phyloP scores from a whole-genome alignment of 2,797 vertebrate species.

The Enteromius fasciolatus region DNA sequence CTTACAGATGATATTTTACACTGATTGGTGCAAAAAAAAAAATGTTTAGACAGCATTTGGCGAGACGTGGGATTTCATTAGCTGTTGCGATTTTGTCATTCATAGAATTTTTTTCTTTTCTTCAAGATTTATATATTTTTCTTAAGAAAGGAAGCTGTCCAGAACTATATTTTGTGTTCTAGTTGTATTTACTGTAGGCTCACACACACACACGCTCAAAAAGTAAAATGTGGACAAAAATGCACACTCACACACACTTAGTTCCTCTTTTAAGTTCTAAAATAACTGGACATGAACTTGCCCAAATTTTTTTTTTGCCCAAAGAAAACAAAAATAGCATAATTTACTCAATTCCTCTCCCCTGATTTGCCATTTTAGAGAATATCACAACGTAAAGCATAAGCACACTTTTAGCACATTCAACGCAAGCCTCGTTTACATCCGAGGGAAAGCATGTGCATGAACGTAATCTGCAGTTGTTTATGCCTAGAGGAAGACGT shows the following conservation, averaged over 20 bases:
- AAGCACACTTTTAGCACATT: too few relatives aligned
- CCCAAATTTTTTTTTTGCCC: neutral
- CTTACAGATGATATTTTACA: neutral
- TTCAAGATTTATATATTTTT: neutral
- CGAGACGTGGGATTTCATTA: neutral
- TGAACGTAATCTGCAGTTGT: too few relatives aligned
- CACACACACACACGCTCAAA: neutral
- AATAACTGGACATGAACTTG: conserved; percentile 29
- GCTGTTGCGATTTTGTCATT: neutral
- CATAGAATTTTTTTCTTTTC: neutral
- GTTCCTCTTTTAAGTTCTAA: conserved; percentile 20
- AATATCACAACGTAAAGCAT: too few relatives aligned
- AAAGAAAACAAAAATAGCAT: too few relatives aligned
- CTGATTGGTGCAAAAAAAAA: neutral
- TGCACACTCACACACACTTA: neutral
- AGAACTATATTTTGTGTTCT: neutral
- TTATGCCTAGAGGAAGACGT: too few relatives aligned
- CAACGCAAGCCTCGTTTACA: too few relatives aligned
- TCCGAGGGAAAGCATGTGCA: too few relatives aligned
- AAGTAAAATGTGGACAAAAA: neutral
- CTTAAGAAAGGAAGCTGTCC: neutral
- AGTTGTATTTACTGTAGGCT: neutral
- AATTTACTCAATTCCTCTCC: too few relatives aligned
- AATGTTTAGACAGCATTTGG: neutral
- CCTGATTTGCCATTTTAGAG: too few relatives aligned